Evolutionary conservation across 2,888 invertebrate genomes (phyloP).

Genomic region (Limenitis camilla): DNA sequence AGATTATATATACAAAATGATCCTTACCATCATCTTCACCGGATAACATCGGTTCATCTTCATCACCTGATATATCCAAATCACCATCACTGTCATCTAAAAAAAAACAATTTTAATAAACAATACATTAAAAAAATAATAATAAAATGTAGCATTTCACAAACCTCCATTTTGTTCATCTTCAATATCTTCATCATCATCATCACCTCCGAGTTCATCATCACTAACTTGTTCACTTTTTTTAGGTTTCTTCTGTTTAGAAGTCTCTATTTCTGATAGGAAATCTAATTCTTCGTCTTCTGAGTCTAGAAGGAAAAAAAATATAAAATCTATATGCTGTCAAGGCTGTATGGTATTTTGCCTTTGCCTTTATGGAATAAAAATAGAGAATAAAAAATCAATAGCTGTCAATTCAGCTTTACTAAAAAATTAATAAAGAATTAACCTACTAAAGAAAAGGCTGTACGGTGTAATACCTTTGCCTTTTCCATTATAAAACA

Average conservation of each 20-base stretch:
- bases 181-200: constrained; percentile 56
- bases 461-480: too few relatives aligned
- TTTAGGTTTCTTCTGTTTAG: constrained; percentile 40
- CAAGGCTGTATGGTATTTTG: too few relatives aligned
- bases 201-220: constrained; percentile 37
- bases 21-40: constrained; percentile 59
- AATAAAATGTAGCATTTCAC: constrained; percentile 19
- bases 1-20: not conserved
- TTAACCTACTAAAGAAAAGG: too few relatives aligned
- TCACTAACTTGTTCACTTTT: constrained; percentile 48
- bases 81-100: constrained; percentile 55
- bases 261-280: constrained; percentile 74
- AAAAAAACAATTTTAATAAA: too few relatives aligned
- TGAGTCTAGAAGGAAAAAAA: too few relatives aligned
- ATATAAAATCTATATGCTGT: too few relatives aligned
- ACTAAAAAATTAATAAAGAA: too few relatives aligned
- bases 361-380: too few relatives aligned
- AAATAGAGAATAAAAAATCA: too few relatives aligned
- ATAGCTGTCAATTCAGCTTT: too few relatives aligned
- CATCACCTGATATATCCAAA: constrained; percentile 57
- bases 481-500: too few relatives aligned
- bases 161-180: constrained; percentile 47
- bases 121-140: constrained; percentile 22
- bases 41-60: constrained; percentile 57
- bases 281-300: constrained; percentile 79